Conservation (phyloP, 2,113 vertebrate species). For the Hepsetus odoe region DNA sequence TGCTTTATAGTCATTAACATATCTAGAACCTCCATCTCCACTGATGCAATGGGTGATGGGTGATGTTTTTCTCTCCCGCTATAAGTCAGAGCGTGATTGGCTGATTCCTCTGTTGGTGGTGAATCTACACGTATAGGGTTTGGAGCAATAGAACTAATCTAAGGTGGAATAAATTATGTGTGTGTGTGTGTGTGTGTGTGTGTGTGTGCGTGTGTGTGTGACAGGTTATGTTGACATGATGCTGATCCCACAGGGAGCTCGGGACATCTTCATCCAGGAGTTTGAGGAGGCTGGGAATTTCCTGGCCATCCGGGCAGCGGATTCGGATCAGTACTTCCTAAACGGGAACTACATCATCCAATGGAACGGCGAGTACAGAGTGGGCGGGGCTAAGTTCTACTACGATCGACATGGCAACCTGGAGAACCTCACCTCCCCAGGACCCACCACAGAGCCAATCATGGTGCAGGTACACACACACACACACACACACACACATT, state of each 20-base stretch:
- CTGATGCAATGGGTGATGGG: too few species aligned
- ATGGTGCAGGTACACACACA: constrained; percentile 86
- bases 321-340: constrained; percentile 88
- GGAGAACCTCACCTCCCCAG: constrained; percentile 91
- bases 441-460: constrained; percentile 88
- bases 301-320: constrained; percentile 84
- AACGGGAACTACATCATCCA: constrained; percentile 97
- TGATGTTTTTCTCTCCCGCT: too few species aligned
- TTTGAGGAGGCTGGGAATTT: constrained; percentile 91
- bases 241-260: constrained; percentile 91
- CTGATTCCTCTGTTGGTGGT: too few species aligned
- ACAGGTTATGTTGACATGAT: constrained; percentile 92
- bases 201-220: constrained; percentile 45
- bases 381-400: constrained; percentile 87
- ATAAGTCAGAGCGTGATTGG: too few species aligned
- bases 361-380: constrained; percentile 95
- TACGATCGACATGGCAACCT: constrained; percentile 90
- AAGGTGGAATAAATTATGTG: background rate
- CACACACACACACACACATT: background rate
- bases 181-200: constrained; percentile 46
- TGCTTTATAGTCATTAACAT: too few species aligned
- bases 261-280: constrained; percentile 90
- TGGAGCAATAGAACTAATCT: background rate
- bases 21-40: too few species aligned
- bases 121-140: too few species aligned